Conservation (phyloP, 2,888 invertebrate genomes). For the Colletes collaris region DNA sequence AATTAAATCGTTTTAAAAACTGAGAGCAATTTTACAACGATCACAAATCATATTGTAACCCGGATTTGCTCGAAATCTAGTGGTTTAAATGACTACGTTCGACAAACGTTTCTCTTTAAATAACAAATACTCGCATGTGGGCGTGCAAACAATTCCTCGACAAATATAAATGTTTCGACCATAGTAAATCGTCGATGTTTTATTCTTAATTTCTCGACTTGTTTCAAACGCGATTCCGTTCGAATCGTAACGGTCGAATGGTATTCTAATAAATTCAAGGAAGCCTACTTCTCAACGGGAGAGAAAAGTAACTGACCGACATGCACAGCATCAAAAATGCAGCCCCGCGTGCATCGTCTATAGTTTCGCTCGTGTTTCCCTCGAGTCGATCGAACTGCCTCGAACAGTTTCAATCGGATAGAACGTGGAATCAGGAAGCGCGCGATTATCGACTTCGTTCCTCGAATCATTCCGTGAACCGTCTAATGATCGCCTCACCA, state of each 20-base stretch:
- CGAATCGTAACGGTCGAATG: not conserved
- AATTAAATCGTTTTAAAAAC: too few species aligned
- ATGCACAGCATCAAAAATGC: conserved; percentile 66
- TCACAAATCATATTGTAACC: too few species aligned
- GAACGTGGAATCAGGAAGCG: not conserved
- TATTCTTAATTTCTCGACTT: too few species aligned
- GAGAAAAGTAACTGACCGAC: conserved; percentile 61
- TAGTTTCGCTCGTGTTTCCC: conserved; percentile 23
- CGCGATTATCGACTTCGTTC: not conserved
- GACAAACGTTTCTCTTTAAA: too few species aligned
- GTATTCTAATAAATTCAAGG: conserved; percentile 21
- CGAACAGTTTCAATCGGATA: conserved; percentile 5
- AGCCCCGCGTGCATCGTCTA: conserved; percentile 45
- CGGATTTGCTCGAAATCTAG: too few species aligned
- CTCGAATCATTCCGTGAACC: not conserved
- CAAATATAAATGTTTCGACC: too few species aligned
- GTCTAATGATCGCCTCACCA: too few species aligned
- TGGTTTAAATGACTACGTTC: too few species aligned
- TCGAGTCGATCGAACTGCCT: conserved; percentile 42
- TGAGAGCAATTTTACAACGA: too few species aligned
- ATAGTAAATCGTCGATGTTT: too few species aligned
- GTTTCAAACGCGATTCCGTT: not conserved
- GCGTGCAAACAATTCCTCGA: too few species aligned
- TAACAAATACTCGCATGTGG: too few species aligned
- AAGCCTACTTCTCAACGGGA: conserved; percentile 39